phyloP scores from a whole-genome alignment of 2,888 invertebrate species.

The Elmis aenea region DNA sequence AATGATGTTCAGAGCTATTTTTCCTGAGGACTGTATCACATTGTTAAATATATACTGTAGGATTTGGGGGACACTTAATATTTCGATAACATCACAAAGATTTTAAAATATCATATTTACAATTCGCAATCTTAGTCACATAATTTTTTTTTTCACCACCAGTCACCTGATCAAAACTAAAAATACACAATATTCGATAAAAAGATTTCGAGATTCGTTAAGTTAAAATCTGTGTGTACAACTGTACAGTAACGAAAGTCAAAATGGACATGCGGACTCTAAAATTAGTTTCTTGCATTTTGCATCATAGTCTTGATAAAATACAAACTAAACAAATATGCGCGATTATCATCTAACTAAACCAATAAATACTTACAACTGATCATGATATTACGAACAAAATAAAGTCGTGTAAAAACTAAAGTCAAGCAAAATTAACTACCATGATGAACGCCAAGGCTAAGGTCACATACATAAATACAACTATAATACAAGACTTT shows the following conservation, averaged over 20 bases:
- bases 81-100: background rate
- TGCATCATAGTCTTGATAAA: slow-evolving; percentile 25
- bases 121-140: no score
- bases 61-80: slow-evolving; percentile 19
- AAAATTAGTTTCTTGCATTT: slow-evolving; percentile 30
- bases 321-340: slow-evolving; percentile 11
- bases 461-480: slow-evolving; percentile 43
- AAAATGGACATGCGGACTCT: slow-evolving; percentile 34
- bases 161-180: no score
- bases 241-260: slow-evolving; percentile 30
- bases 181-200: slow-evolving; percentile 18
- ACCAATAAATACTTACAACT: slow-evolving; percentile 22
- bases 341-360: slow-evolving; percentile 11
- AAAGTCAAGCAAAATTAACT: slow-evolving; percentile 34
- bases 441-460: slow-evolving; percentile 29
- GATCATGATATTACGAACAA: slow-evolving; percentile 21
- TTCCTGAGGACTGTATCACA: slow-evolving; percentile 50
- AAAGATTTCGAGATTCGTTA: slow-evolving; percentile 38
- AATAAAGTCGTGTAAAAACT: slow-evolving; percentile 15
- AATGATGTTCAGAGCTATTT: slow-evolving; percentile 38
- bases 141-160: background rate
- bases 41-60: slow-evolving; percentile 18
- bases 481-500: slow-evolving; percentile 43
- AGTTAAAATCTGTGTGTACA: slow-evolving; percentile 30
- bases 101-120: slow-evolving; percentile 1